A percentile compares a stretch with the other conserved stretches of the same genome.
These are phyloP conservation scores for Loriculus beryllinus DNA, from an alignment of 2,797 vertebrate species.

Conservation along the genomic window DNA sequence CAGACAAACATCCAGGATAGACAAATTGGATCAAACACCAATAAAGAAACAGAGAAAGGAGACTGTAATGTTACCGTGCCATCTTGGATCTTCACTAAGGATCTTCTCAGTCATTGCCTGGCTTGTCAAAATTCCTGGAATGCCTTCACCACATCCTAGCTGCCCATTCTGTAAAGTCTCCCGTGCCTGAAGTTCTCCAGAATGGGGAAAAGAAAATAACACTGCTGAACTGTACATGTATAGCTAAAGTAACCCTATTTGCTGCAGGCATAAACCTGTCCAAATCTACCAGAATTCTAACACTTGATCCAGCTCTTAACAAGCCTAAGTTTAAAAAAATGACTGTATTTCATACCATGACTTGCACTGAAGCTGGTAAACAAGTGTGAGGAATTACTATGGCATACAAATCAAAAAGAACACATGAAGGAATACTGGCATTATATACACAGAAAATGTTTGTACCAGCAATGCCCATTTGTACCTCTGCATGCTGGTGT, in stretches of 20 bases:
- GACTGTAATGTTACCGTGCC: conserved; percentile 83
- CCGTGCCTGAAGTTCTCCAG: conserved; percentile 92
- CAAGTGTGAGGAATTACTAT: neutral
- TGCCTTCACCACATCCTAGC: conserved; percentile 82
- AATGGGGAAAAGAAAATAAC: neutral
- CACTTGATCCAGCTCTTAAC: neutral
- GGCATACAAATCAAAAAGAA: neutral
- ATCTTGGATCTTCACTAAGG: conserved; percentile 90
- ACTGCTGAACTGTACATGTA: neutral
- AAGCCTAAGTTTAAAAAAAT: neutral
- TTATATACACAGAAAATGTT: neutral
- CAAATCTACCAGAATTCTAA: neutral
- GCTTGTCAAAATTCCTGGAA: conserved; percentile 89
- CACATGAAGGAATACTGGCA: neutral
- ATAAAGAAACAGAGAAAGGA: neutral
- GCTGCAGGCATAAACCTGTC: neutral
- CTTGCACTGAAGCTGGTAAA: neutral
- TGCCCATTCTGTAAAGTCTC: conserved; percentile 91
- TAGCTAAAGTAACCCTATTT: neutral
- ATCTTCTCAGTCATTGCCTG: conserved; percentile 96
- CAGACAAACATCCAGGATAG: neutral
- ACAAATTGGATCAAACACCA: neutral
- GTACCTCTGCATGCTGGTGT: neutral
- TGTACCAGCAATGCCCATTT: neutral
- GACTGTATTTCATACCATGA: neutral